phyloP scores from a whole-genome alignment of 2,113 vertebrate genomes.

The Buteo buteo region DNA sequence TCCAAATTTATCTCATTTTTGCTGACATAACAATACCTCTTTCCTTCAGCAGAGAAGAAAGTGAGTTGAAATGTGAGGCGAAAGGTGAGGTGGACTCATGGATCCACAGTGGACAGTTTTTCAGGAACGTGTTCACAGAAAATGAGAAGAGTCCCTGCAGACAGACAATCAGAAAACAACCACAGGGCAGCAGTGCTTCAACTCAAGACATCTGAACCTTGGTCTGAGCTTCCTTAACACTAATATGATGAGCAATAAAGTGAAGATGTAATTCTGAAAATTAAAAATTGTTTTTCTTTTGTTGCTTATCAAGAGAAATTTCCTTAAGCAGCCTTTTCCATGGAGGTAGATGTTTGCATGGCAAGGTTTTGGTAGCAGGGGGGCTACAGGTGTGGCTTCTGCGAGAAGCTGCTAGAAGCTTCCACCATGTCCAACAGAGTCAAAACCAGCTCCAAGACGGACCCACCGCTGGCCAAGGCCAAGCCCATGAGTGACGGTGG shows the following conservation, averaged over 20 bases:
- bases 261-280: neutral
- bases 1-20: neutral
- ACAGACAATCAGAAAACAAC: neutral
- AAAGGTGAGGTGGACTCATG: neutral
- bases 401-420: neutral
- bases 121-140: neutral
- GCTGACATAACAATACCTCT: neutral
- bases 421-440: neutral
- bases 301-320: neutral
- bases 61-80: neutral
- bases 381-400: neutral
- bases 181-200: neutral
- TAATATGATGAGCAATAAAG: rapidly evolving
- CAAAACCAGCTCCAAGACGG: neutral
- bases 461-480: rapidly evolving
- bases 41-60: neutral
- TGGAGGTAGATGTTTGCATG: neutral
- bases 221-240: neutral
- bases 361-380: neutral
- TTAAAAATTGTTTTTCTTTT: neutral
- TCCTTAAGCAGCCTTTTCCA: neutral
- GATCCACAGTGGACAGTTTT: neutral
- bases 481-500: too few relatives aligned
- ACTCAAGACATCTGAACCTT: neutral
- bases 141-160: neutral